A percentile compares a stretch with the other conserved stretches of the same genome.
Evolutionary conservation across 2,888 invertebrate genomes (phyloP).

Genomic region (Ferdinandea cuprea): DNA sequence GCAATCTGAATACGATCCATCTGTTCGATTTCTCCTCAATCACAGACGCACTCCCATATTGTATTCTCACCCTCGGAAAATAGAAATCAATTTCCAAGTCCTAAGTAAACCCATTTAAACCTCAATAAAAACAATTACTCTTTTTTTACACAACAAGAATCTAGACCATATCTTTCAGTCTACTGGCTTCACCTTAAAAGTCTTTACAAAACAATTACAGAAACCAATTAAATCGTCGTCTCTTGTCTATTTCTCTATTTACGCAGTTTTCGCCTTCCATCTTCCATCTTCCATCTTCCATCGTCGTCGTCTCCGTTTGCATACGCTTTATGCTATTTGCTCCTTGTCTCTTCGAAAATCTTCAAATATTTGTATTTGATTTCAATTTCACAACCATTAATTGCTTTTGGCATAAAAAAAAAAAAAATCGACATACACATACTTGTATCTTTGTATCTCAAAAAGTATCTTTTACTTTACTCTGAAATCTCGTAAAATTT

Average conservation of each 20-base stretch:
- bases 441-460: background rate
- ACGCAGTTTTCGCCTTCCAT: too few relatives aligned
- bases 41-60: background rate
- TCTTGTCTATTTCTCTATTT: slow-evolving; percentile 41
- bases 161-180: background rate
- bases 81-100: slow-evolving; percentile 52
- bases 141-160: background rate
- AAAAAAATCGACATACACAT: slow-evolving; percentile 23
- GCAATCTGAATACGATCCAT: too few relatives aligned
- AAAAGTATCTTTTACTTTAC: slow-evolving; percentile 29
- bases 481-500: slow-evolving; percentile 58
- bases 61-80: slow-evolving; percentile 20
- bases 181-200: slow-evolving; percentile 39
- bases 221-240: slow-evolving; percentile 61
- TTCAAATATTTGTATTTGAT: slow-evolving; percentile 71
- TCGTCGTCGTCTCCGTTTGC: slow-evolving; percentile 4
- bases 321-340: background rate
- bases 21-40: too few relatives aligned
- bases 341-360: slow-evolving; percentile 12
- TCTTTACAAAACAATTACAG: slow-evolving; percentile 56
- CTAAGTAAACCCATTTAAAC: slow-evolving; percentile 61
- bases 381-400: slow-evolving; percentile 68
- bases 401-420: slow-evolving; percentile 63
- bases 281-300: too few relatives aligned
- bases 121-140: slow-evolving; percentile 12